Evolutionary conservation across 2,797 vertebrate genomes (phyloP).

Genomic region (Poeciliopsis gracilis): DNA sequence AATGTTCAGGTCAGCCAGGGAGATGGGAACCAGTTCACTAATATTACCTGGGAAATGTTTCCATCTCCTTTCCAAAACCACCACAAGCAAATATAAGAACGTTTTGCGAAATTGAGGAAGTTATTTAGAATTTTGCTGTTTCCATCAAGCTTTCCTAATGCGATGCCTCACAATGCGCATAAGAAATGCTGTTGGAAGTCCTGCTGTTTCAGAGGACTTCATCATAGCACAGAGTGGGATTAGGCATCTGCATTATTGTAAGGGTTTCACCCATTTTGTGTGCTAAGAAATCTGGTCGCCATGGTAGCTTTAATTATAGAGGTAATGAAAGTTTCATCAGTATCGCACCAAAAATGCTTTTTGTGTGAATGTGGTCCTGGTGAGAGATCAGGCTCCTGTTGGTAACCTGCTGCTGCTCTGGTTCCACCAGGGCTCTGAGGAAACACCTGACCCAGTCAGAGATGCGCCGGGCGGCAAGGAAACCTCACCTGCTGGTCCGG

Average conservation of each 20-base stretch:
- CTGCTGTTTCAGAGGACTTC: not conserved
- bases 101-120: too few relatives aligned
- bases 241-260: not conserved
- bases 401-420: not conserved
- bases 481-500: conserved; percentile 90
- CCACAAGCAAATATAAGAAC: too few relatives aligned
- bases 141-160: too few relatives aligned
- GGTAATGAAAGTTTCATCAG: not conserved
- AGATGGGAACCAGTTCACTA: too few relatives aligned
- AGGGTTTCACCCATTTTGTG: too few relatives aligned
- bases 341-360: not conserved
- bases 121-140: too few relatives aligned
- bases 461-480: conserved; percentile 90
- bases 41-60: too few relatives aligned
- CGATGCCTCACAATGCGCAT: too few relatives aligned
- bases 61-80: too few relatives aligned
- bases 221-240: not conserved
- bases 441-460: conserved; percentile 92
- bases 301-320: not conserved
- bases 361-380: not conserved
- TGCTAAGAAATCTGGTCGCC: not conserved
- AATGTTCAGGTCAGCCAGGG: too few relatives aligned
- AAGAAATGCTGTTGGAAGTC: too few relatives aligned
- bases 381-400: not conserved
- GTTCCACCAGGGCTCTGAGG: conserved; percentile 84